Evolutionary conservation across 2,888 invertebrate species (phyloP).

Genomic region (Silvanus unidentatus): DNA sequence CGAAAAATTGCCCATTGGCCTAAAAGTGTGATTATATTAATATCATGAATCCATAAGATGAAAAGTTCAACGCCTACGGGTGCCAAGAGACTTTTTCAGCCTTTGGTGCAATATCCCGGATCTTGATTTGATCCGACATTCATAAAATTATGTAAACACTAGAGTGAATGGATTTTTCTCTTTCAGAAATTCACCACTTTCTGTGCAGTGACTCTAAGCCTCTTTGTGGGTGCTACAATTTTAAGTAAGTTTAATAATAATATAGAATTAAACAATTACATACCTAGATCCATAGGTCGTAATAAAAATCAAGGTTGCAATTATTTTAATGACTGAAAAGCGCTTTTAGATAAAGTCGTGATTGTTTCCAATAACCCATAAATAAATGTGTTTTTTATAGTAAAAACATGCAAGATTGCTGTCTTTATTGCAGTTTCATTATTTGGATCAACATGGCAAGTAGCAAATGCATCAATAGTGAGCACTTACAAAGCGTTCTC

Average conservation of each 20-base stretch:
- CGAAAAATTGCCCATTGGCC: no score
- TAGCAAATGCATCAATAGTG: constrained; percentile 72
- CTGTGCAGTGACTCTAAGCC: constrained; percentile 83
- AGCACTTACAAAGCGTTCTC: constrained; percentile 90
- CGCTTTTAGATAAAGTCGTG: neutral
- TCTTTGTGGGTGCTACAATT: constrained; percentile 89
- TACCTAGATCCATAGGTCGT: neutral
- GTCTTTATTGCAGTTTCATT: constrained; percentile 65
- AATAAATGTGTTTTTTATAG: no score
- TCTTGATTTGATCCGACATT: no score
- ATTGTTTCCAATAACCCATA: neutral
- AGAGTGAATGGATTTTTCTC: constrained; percentile 15
- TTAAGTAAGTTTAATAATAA: constrained; percentile 78
- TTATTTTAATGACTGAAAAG: no score
- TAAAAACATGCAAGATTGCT: constrained; percentile 3
- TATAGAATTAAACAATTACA: no score
- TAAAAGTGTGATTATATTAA: no score
- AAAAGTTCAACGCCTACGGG: no score
- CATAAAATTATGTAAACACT: no score
- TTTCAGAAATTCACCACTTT: constrained; percentile 88
- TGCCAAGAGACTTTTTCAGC: no score
- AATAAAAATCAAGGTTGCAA: neutral
- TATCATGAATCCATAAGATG: no score
- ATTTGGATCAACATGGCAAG: constrained; percentile 91
- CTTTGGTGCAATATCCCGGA: no score